A percentile compares a stretch with the other conserved stretches of the same genome.
Evolutionary conservation across 2,888 invertebrate genomes (phyloP).

Genomic region (Caenorhabditis angaria): DNA sequence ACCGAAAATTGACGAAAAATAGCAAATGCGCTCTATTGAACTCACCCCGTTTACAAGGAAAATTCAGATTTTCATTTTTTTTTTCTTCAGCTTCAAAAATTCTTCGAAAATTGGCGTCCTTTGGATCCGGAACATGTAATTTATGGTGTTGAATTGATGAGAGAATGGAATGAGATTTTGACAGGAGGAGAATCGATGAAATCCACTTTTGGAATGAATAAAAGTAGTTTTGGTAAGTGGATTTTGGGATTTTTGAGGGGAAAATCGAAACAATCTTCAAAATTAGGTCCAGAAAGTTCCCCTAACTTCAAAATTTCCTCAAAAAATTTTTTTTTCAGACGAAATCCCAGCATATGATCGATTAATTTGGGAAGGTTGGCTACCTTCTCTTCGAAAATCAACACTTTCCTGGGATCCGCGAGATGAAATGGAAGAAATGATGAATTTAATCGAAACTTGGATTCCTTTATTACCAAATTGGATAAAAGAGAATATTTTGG

Average conservation of each 20-base stretch:
- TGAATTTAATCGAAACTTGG: constrained; percentile 85
- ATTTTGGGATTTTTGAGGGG: too few relatives aligned
- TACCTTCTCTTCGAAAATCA: constrained; percentile 79
- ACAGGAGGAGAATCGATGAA: constrained; percentile 14
- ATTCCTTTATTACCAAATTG: constrained; percentile 82
- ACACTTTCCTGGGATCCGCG: constrained; percentile 83
- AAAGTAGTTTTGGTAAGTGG: constrained; percentile 15
- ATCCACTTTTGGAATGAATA: constrained; percentile 31
- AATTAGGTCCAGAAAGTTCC: too few relatives aligned
- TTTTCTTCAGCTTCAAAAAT: constrained; percentile 78
- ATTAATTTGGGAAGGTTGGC: constrained; percentile 88
- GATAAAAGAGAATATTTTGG: constrained; percentile 84
- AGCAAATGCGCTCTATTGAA: too few relatives aligned
- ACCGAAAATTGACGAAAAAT: neutral
- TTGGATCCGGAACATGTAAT: constrained; percentile 80
- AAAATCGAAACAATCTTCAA: neutral
- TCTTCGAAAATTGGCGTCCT: constrained; percentile 85
- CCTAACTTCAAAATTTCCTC: neutral
- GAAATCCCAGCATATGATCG: constrained; percentile 81
- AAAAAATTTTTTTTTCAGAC: constrained; percentile 37
- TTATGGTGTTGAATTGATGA: constrained; percentile 73
- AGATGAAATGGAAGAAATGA: constrained; percentile 78
- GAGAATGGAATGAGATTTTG: constrained; percentile 58
- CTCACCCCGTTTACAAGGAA: too few relatives aligned
- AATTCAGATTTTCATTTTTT: neutral